phyloP scores from a whole-genome alignment of 2,888 invertebrate species.

The Cordilura impudica region DNA sequence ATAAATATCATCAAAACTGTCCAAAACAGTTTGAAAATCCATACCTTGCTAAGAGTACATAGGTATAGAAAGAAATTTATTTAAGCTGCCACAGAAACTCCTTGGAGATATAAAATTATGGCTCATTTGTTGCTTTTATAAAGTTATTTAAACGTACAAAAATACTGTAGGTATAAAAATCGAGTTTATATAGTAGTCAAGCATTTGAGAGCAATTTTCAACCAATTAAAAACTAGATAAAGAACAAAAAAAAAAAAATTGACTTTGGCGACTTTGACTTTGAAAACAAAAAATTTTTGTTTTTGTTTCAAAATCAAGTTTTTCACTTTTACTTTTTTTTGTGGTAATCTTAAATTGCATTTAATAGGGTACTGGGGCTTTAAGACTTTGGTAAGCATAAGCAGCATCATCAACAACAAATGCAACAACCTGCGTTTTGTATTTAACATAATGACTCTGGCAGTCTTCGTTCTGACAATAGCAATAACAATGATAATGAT shows the following conservation, averaged over 20 bases:
- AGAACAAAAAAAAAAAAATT: not conserved
- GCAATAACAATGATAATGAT: not conserved
- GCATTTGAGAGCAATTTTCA: not conserved
- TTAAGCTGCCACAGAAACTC: slow-evolving; percentile 5
- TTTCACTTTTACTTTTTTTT: slow-evolving; percentile 45
- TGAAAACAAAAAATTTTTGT: not conserved
- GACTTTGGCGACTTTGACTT: slow-evolving; percentile 38
- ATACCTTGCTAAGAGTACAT: not conserved
- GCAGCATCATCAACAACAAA: not conserved
- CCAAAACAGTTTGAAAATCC: not conserved
- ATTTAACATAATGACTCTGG: slow-evolving; percentile 35
- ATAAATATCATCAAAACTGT: slow-evolving; percentile 22
- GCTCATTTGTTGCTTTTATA: slow-evolving; percentile 36
- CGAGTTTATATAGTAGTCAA: not conserved
- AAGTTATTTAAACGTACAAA: slow-evolving; percentile 30
- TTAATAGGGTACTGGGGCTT: slow-evolving; percentile 42
- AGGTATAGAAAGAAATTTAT: not conserved
- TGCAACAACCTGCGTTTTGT: not conserved
- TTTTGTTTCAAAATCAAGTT: not conserved
- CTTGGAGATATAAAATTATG: slow-evolving; percentile 25
- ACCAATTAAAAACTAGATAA: slow-evolving; percentile 44
- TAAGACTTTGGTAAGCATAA: not conserved
- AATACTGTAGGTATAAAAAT: slow-evolving; percentile 1
- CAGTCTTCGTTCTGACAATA: slow-evolving; percentile 13
- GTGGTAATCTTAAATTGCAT: slow-evolving; percentile 21